A percentile compares a stretch with the other conserved stretches of the same genome.
These are phyloP conservation scores for Macroramphosus scolopax DNA, from an alignment of 2,797 vertebrate genomes.

Conservation along the genomic window DNA sequence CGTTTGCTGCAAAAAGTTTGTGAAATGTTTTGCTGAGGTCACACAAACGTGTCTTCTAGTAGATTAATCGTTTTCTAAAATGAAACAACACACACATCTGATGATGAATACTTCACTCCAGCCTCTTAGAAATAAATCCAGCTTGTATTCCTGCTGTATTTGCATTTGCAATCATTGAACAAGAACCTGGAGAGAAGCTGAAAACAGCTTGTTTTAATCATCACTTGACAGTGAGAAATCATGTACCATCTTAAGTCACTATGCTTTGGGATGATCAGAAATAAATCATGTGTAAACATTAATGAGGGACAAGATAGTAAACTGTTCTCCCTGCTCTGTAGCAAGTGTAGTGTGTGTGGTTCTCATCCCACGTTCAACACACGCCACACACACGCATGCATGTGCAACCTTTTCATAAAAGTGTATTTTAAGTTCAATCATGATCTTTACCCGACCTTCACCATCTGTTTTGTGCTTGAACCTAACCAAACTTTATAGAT, in stretches of 20 bases:
- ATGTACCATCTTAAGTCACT: constrained; percentile 14
- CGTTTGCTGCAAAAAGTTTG: no score
- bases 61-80: constrained; percentile 1
- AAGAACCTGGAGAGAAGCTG: constrained; percentile 2
- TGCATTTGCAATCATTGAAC: constrained; percentile 16
- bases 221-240: constrained; percentile 4
- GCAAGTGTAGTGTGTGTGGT: no score
- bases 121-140: constrained; percentile 18
- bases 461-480: no score
- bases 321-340: neutral
- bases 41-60: constrained; percentile 2
- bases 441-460: no score
- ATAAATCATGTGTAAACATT: neutral
- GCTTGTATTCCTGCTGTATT: neutral
- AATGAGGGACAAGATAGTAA: constrained; percentile 3
- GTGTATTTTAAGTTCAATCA: no score
- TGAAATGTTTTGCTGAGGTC: no score
- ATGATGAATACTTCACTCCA: constrained; percentile 12
- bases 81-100: neutral
- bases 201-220: constrained; percentile 11
- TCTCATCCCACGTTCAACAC: no score
- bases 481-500: no score
- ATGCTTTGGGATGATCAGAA: constrained; percentile 1
- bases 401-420: no score
- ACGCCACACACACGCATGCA: no score